Percentiles rank a stretch among this genome's conserved stretches.
Evolutionary conservation across 2,797 vertebrate genomes (phyloP).

Genomic region (Odontamblyopus lacepedii): DNA sequence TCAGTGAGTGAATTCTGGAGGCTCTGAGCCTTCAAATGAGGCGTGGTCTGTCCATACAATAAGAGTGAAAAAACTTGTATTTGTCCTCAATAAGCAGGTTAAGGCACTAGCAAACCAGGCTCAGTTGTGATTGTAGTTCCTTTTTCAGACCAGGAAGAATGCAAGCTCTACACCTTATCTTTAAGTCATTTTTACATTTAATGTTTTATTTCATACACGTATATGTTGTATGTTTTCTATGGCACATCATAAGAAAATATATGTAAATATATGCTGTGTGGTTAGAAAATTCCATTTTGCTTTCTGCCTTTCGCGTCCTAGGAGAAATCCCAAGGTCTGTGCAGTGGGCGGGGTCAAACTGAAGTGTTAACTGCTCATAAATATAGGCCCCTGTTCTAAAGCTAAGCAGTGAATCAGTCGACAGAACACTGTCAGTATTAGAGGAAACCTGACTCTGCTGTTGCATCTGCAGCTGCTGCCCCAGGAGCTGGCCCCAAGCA

Average conservation of each 20-base stretch:
- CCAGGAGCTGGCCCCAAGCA: slow-evolving; percentile 81
- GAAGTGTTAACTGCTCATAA: slow-evolving; percentile 83
- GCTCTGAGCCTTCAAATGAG: too few species aligned
- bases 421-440: slow-evolving; percentile 78
- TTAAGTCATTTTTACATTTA: too few species aligned
- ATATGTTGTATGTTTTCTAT: neutral
- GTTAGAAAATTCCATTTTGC: slow-evolving; percentile 10
- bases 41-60: too few species aligned
- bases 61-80: too few species aligned
- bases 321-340: slow-evolving; percentile 47
- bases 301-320: slow-evolving; percentile 42
- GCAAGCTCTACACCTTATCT: too few species aligned
- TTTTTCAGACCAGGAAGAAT: too few species aligned
- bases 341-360: slow-evolving; percentile 47
- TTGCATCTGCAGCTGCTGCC: slow-evolving; percentile 86
- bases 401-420: slow-evolving; percentile 89
- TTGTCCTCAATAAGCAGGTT: too few species aligned
- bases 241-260: neutral
- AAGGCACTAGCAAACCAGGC: too few species aligned
- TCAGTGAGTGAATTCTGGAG: too few species aligned
- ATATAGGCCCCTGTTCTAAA: slow-evolving; percentile 93
- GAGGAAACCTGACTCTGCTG: slow-evolving; percentile 84
- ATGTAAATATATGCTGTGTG: neutral
- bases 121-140: too few species aligned
- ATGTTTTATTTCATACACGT: too few species aligned